A percentile compares a stretch with the other conserved stretches of the same genome.
Conservation (phyloP, 1,140 invertebrate genomes). For the Drosophila ercepeae region DNA sequence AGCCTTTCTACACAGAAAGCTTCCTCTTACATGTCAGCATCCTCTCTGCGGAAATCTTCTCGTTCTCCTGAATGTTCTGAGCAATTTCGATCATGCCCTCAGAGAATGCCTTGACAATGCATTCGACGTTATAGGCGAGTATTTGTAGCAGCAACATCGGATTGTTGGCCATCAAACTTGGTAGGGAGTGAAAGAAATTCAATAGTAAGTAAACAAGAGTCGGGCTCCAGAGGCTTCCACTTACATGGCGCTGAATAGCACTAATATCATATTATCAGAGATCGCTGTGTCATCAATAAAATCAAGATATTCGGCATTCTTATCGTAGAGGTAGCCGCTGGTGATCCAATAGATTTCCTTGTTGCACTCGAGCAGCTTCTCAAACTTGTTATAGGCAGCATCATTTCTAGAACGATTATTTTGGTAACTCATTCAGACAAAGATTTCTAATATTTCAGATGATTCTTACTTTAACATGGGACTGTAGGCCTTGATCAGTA, state of each 20-base stretch:
- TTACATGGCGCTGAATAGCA: conserved; percentile 82
- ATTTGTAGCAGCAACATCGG: conserved; percentile 82
- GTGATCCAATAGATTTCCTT: conserved; percentile 83
- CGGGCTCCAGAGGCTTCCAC: conserved; percentile 3
- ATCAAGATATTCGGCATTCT: conserved; percentile 82
- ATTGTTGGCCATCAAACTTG: conserved; percentile 81
- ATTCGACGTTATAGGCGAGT: conserved; percentile 81
- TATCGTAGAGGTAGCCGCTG: conserved; percentile 78
- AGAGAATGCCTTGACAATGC: conserved; percentile 80
- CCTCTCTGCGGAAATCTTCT: conserved; percentile 76
- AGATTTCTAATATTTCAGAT: not conserved
- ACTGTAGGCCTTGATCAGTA: conserved; percentile 79
- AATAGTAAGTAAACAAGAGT: not conserved
- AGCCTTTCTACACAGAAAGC: too few relatives aligned
- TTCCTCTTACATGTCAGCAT: conserved; percentile 74
- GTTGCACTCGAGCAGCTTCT: conserved; percentile 78
- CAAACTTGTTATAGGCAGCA: conserved; percentile 82
- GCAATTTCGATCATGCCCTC: conserved; percentile 82
- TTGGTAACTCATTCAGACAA: not conserved
- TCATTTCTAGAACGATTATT: conserved; percentile 56
- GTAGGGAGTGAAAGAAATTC: not conserved
- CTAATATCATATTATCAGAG: conserved; percentile 83
- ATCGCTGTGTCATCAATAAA: conserved; percentile 82
- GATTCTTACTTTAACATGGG: conserved; percentile 75
- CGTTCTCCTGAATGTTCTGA: conserved; percentile 71